A percentile compares a stretch with the other conserved stretches of the same genome.
These are phyloP conservation scores for Chloroceryle aenea DNA, from an alignment of 2,113 vertebrate genomes.

Conservation along the genomic window DNA sequence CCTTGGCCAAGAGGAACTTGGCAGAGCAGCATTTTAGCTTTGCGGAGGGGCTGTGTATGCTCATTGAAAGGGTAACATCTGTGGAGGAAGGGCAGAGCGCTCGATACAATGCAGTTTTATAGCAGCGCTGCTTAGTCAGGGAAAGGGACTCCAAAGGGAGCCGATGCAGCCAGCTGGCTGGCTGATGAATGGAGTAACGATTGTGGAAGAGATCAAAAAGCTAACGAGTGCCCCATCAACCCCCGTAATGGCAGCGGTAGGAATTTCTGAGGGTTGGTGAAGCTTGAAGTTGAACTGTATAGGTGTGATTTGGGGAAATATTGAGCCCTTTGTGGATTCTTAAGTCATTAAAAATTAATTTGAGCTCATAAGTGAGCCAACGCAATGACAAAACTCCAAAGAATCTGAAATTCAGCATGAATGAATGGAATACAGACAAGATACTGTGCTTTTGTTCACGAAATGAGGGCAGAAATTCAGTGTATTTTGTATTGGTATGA, in stretches of 20 bases:
- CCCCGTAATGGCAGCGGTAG: neutral
- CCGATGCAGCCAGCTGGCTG: constrained; percentile 39
- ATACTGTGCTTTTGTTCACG: neutral
- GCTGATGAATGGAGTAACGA: neutral
- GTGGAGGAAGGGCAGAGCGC: constrained; percentile 64
- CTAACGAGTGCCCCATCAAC: neutral
- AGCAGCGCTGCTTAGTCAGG: constrained; percentile 53
- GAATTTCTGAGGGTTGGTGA: neutral
- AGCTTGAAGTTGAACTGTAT: neutral
- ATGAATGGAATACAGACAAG: neutral
- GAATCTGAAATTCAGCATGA: neutral
- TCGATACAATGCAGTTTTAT: constrained; percentile 48
- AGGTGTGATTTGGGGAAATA: neutral
- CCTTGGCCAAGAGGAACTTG: constrained; percentile 67
- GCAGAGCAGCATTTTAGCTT: constrained; percentile 38
- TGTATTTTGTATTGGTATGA: neutral
- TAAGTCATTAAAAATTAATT: neutral
- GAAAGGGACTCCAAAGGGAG: constrained; percentile 50
- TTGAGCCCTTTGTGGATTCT: accelerated
- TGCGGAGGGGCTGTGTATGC: constrained; percentile 47
- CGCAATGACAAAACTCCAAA: neutral
- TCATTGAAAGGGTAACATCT: constrained; percentile 54
- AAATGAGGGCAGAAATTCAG: neutral
- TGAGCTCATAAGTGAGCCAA: neutral
- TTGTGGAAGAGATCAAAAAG: constrained; percentile 32